A percentile compares a stretch with the other conserved stretches of the same genome.
phyloP scores from a whole-genome alignment of 1,140 invertebrate genomes.

The Tenebrio molitor region DNA sequence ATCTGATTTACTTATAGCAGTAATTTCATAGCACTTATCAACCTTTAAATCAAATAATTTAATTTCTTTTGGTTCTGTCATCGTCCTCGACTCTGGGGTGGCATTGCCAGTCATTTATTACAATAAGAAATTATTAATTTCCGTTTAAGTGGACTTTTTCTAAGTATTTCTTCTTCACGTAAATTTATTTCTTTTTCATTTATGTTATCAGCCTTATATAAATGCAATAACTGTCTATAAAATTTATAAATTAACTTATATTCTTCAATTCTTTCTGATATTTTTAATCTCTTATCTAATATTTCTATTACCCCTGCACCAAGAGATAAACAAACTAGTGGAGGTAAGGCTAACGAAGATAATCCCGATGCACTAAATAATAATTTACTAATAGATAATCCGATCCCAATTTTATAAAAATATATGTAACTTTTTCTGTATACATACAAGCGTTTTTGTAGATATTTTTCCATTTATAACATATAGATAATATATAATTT shows the following conservation, averaged over 20 bases:
- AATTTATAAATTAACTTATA: constrained; percentile 48
- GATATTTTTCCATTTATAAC: constrained; percentile 46
- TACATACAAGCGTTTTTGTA: constrained; percentile 43
- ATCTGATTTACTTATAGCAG: no score
- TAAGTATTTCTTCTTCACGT: constrained; percentile 44
- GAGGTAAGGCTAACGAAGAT: constrained; percentile 44
- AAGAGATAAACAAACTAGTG: constrained; percentile 47
- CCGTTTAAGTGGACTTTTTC: no score
- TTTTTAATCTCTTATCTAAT: constrained; percentile 45
- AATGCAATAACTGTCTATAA: constrained; percentile 47
- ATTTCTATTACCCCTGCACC: constrained; percentile 44
- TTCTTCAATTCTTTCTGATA: constrained; percentile 45
- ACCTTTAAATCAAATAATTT: no score
- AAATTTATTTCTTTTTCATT: constrained; percentile 46
- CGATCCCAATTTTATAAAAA: constrained; percentile 46
- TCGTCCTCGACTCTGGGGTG: no score
- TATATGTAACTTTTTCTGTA: constrained; percentile 44
- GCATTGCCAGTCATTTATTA: no score
- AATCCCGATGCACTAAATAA: constrained; percentile 49
- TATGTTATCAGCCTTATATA: constrained; percentile 44
- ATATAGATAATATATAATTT: constrained; percentile 8
- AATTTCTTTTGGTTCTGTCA: no score
- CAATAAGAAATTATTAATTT: no score
- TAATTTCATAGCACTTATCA: no score
- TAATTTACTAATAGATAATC: constrained; percentile 49